Conservation (phyloP, 2,888 invertebrate species). For the Apotomis betuletana region DNA sequence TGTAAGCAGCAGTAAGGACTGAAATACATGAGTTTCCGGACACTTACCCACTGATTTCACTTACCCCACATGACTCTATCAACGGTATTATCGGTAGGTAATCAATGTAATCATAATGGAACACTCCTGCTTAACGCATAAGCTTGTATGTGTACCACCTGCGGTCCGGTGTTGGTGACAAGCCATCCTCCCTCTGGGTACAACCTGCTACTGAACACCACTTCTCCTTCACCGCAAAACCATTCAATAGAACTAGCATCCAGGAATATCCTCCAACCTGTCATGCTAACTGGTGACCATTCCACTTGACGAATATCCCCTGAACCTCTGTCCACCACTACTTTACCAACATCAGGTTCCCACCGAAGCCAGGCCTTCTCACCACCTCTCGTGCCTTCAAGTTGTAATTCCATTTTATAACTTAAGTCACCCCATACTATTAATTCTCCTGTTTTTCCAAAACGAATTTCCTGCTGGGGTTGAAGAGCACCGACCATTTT, state of each 20-base stretch:
- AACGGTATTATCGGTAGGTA: too few relatives aligned
- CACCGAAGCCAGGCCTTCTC: slow-evolving; percentile 44
- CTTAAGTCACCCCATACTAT: slow-evolving; percentile 59
- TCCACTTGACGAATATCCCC: slow-evolving; percentile 71
- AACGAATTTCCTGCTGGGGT: slow-evolving; percentile 50
- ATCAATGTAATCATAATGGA: slow-evolving; percentile 45
- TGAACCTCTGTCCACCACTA: slow-evolving; percentile 63
- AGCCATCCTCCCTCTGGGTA: slow-evolving; percentile 70
- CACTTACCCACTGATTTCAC: too few relatives aligned
- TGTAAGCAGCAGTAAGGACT: too few relatives aligned
- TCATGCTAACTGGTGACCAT: slow-evolving; percentile 63
- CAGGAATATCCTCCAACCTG: slow-evolving; percentile 67
- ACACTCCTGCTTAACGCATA: slow-evolving; percentile 66
- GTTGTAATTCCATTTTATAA: slow-evolving; percentile 57
- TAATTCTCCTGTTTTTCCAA: slow-evolving; percentile 67
- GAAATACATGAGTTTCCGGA: too few relatives aligned
- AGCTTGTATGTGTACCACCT: slow-evolving; percentile 59
- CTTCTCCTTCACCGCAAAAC: slow-evolving; percentile 78
- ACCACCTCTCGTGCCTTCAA: slow-evolving; percentile 66
- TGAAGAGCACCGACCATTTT: slow-evolving; percentile 53
- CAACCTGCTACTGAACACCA: slow-evolving; percentile 73
- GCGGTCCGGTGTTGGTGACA: slow-evolving; percentile 64
- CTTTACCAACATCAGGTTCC: slow-evolving; percentile 54
- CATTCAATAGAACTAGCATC: slow-evolving; percentile 75
- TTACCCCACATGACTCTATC: too few relatives aligned